Evolutionary conservation across 2,888 invertebrate species (phyloP).

Genomic region (Entomobrya multifasciata): DNA sequence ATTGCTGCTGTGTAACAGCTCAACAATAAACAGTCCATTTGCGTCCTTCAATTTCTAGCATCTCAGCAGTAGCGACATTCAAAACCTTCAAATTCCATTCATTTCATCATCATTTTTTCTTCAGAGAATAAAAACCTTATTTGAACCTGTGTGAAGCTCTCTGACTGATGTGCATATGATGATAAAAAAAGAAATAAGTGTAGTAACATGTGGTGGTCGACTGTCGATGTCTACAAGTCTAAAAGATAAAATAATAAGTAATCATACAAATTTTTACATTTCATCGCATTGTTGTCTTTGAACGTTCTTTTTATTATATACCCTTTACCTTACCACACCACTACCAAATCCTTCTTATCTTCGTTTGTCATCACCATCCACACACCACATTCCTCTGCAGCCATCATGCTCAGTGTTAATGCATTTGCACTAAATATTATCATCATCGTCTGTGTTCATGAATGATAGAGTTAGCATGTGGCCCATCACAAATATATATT

Average conservation of each 20-base stretch:
- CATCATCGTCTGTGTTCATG: neutral
- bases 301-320: neutral
- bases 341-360: neutral
- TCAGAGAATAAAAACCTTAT: constrained; percentile 55
- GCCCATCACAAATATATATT: neutral
- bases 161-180: neutral
- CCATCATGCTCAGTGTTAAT: neutral
- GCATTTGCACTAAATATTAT: neutral
- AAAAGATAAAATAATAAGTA: neutral
- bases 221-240: too few species aligned
- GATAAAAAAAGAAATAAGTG: constrained; percentile 10
- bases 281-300: neutral
- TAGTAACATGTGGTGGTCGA: neutral
- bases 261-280: neutral
- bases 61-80: constrained; percentile 61
- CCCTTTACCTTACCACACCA: neutral
- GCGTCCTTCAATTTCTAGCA: constrained; percentile 51
- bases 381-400: constrained; percentile 21
- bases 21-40: constrained; percentile 33
- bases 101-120: constrained; percentile 28
- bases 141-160: too few species aligned
- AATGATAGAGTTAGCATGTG: constrained; percentile 30
- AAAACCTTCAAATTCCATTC: constrained; percentile 73
- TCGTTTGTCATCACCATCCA: constrained; percentile 4
- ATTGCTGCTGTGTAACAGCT: neutral